Percentiles rank a stretch among this genome's conserved stretches.
phyloP scores from a whole-genome alignment of 2,113 vertebrate genomes.

The Leucosticte australis region DNA sequence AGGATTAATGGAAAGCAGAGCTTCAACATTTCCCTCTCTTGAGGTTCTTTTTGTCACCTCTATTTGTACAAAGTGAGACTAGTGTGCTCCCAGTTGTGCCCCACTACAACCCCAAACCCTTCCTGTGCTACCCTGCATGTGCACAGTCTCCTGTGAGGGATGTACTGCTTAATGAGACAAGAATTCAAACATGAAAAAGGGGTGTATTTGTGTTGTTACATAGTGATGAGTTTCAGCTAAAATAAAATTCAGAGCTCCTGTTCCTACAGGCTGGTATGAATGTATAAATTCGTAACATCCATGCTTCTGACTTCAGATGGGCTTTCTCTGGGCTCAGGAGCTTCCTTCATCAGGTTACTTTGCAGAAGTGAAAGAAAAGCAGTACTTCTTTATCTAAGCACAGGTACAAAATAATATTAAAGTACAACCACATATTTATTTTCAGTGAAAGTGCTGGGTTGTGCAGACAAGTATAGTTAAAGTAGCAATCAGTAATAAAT shows the following conservation, averaged over 20 bases:
- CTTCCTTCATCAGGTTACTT: neutral
- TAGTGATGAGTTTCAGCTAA: neutral
- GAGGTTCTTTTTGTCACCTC: neutral
- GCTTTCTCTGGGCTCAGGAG: neutral
- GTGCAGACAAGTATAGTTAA: neutral
- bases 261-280: neutral
- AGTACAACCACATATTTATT: neutral
- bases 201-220: neutral
- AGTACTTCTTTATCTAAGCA: neutral
- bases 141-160: neutral
- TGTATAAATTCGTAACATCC: neutral
- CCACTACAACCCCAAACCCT: neutral
- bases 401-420: neutral
- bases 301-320: neutral
- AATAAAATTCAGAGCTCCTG: neutral
- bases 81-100: neutral
- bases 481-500: neutral
- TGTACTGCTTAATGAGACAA: neutral
- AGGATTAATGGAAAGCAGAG: neutral
- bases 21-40: neutral
- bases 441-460: neutral
- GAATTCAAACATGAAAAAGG: neutral
- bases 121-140: accelerated
- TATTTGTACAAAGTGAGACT: neutral
- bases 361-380: neutral